phyloP scores from a whole-genome alignment of 2,113 vertebrate genomes.

The Microcebus ravelobensis region DNA sequence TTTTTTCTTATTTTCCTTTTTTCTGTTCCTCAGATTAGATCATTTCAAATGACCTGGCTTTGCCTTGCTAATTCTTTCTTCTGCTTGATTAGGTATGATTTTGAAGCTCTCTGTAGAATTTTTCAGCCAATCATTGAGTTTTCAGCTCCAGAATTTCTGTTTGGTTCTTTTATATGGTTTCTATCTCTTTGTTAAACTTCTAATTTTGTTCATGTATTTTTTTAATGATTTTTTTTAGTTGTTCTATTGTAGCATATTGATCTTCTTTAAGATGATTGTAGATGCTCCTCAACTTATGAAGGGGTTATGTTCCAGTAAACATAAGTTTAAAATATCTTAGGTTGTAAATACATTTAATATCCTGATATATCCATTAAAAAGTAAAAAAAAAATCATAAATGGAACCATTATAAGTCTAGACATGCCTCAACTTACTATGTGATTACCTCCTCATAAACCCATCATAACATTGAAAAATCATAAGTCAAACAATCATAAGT shows the following conservation, averaged over 20 bases:
- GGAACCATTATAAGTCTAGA: too few species aligned
- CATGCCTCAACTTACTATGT: too few species aligned
- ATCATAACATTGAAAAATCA: background rate
- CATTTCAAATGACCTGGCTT: background rate
- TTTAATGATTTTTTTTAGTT: background rate
- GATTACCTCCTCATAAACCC: background rate
- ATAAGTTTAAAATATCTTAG: background rate
- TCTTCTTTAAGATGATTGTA: background rate
- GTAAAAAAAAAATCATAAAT: too few species aligned
- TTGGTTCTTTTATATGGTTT: background rate
- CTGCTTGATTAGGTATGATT: background rate
- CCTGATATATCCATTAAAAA: too few species aligned
- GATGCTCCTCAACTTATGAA: background rate
- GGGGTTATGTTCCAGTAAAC: background rate
- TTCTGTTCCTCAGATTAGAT: background rate
- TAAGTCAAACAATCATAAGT: background rate
- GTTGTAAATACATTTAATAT: too few species aligned
- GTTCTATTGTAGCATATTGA: background rate
- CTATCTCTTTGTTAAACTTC: background rate
- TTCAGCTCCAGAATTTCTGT: background rate
- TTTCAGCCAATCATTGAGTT: background rate
- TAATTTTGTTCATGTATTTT: background rate
- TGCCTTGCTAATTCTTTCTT: background rate
- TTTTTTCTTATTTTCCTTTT: background rate
- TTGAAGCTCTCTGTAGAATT: background rate